phyloP scores from a whole-genome alignment of 1,140 invertebrate genomes.

The Copidosoma floridanum region DNA sequence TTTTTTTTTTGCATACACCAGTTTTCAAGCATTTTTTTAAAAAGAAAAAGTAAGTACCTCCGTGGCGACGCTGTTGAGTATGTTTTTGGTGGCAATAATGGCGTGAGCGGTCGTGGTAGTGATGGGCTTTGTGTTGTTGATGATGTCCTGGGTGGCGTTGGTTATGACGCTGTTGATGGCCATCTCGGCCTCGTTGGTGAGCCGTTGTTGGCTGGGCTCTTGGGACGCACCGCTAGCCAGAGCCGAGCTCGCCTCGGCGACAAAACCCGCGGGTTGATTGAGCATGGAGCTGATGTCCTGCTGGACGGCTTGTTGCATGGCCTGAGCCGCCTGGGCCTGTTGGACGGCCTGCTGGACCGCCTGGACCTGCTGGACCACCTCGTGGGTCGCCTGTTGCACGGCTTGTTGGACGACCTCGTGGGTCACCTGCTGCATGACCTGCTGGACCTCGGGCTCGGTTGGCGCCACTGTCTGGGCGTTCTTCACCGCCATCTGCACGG shows the following conservation, averaged over 20 bases:
- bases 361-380: conserved; percentile 60
- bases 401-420: conserved; percentile 62
- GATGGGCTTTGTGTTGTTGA: conserved; percentile 52
- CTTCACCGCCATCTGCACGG: conserved; percentile 56
- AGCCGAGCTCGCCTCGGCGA: conserved; percentile 51
- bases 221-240: conserved; percentile 50
- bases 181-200: conserved; percentile 52
- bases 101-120: conserved; percentile 52
- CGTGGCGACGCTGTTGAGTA: conserved; percentile 52
- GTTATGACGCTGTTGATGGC: conserved; percentile 53
- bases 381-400: conserved; percentile 60
- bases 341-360: conserved; percentile 64
- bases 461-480: conserved; percentile 45
- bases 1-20: no score
- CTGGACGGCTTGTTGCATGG: conserved; percentile 53
- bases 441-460: conserved; percentile 42
- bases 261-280: conserved; percentile 49
- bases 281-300: conserved; percentile 53
- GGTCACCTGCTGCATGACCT: conserved; percentile 47
- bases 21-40: no score
- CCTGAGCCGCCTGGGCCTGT: conserved; percentile 55
- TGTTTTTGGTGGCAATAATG: conserved; percentile 54
- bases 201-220: conserved; percentile 49
- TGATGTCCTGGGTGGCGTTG: conserved; percentile 53
- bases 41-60: conserved; percentile 15